These are phyloP conservation scores for Galleria mellonella DNA, from an alignment of 1,140 invertebrate species.

Conservation along the genomic window DNA sequence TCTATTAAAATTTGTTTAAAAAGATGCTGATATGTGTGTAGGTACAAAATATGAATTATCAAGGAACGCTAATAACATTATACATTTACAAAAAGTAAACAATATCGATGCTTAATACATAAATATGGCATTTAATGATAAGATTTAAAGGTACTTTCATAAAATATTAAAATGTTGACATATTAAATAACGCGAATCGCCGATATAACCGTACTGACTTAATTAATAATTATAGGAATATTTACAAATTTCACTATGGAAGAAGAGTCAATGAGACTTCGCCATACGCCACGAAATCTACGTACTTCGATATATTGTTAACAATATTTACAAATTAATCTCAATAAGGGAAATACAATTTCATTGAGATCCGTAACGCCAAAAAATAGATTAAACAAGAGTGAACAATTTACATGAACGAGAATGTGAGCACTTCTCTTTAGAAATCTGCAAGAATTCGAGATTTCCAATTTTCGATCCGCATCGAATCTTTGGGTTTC, in stretches of 20 bases:
- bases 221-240: conserved; percentile 57
- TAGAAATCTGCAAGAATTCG: not conserved
- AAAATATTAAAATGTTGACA: conserved; percentile 67
- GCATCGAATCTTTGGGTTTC: conserved; percentile 34
- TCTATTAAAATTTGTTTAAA: conserved; percentile 27
- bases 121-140: conserved; percentile 72
- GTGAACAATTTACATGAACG: conserved; percentile 28
- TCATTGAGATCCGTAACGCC: conserved; percentile 54
- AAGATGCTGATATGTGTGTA: conserved; percentile 35
- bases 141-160: conserved; percentile 64
- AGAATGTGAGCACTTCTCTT: conserved; percentile 2
- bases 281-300: conserved; percentile 42
- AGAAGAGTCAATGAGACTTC: conserved; percentile 57
- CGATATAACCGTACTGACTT: conserved; percentile 57
- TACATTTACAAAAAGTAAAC: conserved; percentile 40
- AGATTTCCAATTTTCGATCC: conserved; percentile 4
- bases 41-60: conserved; percentile 18
- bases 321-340: conserved; percentile 70
- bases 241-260: conserved; percentile 74
- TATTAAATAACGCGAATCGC: conserved; percentile 64
- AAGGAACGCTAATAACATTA: conserved; percentile 10
- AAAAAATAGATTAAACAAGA: conserved; percentile 12
- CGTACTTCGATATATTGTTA: conserved; percentile 30
- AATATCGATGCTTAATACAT: conserved; percentile 50
- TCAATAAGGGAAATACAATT: conserved; percentile 46